phyloP scores from a whole-genome alignment of 2,888 invertebrate genomes.

The Drosophila tanythrix region DNA sequence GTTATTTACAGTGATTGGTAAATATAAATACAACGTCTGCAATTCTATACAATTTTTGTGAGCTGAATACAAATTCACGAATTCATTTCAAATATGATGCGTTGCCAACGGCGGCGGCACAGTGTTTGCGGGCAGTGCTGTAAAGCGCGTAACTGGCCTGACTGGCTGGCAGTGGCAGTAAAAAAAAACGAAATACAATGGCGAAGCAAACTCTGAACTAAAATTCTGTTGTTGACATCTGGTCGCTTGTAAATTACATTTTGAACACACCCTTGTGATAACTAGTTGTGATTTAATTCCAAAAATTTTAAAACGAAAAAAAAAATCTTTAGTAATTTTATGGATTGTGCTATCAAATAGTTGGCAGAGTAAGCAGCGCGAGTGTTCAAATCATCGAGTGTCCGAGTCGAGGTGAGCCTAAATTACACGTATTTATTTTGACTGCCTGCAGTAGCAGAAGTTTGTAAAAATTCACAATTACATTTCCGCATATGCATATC shows the following conservation, averaged over 20 bases:
- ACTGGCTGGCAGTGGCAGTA: conserved; percentile 52
- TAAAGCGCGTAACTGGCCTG: conserved; percentile 31
- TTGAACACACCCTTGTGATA: conserved; percentile 71
- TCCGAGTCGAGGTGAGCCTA: conserved; percentile 64
- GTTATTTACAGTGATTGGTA: background rate
- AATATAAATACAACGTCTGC: background rate
- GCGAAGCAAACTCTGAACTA: conserved; percentile 70
- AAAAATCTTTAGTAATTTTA: conserved; percentile 52
- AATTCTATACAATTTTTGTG: background rate
- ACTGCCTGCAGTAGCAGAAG: conserved; percentile 10
- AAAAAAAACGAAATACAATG: conserved; percentile 66
- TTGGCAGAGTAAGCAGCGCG: conserved; percentile 40
- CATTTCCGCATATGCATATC: conserved; percentile 66
- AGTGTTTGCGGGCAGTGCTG: conserved; percentile 46
- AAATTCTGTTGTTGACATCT: conserved; percentile 77
- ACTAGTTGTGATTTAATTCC: conserved; percentile 72
- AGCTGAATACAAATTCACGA: background rate
- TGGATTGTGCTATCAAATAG: conserved; percentile 67
- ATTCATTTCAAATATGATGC: conserved; percentile 14
- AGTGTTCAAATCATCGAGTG: conserved; percentile 45
- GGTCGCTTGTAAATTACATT: conserved; percentile 71
- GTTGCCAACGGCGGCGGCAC: conserved; percentile 57
- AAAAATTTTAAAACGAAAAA: conserved; percentile 36
- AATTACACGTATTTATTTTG: conserved; percentile 35
- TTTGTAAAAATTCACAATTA: conserved; percentile 60